Conservation (phyloP, 2,888 invertebrate genomes). For the Napeogenes inachia region DNA sequence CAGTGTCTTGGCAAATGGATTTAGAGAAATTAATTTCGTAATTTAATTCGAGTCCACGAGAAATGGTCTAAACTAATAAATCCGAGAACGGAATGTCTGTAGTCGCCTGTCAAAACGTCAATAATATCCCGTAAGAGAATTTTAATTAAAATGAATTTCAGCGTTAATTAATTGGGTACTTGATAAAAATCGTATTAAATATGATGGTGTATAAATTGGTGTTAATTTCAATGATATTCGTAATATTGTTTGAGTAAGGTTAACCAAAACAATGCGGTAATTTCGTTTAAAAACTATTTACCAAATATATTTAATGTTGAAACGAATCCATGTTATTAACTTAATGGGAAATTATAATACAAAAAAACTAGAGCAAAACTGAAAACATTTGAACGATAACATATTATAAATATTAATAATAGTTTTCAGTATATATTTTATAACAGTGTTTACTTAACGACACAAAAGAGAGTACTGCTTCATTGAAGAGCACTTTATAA, state of each 20-base stretch:
- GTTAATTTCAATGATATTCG: not conserved
- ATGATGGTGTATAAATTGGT: not conserved
- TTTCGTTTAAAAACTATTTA: too few relatives aligned
- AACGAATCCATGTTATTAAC: too few relatives aligned
- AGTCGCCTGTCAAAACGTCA: slow-evolving; percentile 47
- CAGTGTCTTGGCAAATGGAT: slow-evolving; percentile 6
- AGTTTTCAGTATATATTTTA: too few relatives aligned
- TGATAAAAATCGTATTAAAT: not conserved
- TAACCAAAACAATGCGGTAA: slow-evolving; percentile 9
- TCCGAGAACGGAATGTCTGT: slow-evolving; percentile 19
- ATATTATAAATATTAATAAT: too few relatives aligned
- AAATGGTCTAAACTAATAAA: slow-evolving; percentile 28
- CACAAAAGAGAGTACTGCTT: too few relatives aligned
- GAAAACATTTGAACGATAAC: too few relatives aligned
- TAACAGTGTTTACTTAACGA: too few relatives aligned
- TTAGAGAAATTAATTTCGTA: slow-evolving; percentile 20
- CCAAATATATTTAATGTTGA: too few relatives aligned
- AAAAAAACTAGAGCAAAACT: too few relatives aligned
- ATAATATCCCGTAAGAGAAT: slow-evolving; percentile 28
- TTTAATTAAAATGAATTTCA: slow-evolving; percentile 17
- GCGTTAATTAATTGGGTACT: not conserved
- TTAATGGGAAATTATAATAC: too few relatives aligned
- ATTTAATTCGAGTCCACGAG: slow-evolving; percentile 19
- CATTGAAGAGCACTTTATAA: too few relatives aligned
- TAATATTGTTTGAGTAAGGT: slow-evolving; percentile 2